These are phyloP conservation scores for Mirounga angustirostris DNA, from an alignment of 2,113 vertebrate species.

Conservation along the genomic window DNA sequence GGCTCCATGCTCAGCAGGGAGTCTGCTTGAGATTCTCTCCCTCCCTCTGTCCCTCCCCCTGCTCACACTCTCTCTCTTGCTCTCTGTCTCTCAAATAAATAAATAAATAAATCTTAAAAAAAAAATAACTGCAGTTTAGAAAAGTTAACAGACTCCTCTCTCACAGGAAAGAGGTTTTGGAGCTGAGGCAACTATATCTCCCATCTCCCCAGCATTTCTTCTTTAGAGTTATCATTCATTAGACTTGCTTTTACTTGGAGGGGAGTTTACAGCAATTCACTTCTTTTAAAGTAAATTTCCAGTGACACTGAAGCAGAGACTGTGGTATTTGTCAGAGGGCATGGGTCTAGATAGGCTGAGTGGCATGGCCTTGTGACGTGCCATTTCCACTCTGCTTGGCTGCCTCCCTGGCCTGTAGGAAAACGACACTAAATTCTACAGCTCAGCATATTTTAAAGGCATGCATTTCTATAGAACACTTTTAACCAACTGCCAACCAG, in stretches of 20 bases:
- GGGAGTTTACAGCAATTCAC: neutral
- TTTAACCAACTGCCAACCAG: neutral
- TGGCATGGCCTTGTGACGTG: fast-evolving
- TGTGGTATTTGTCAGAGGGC: neutral
- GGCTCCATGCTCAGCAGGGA: too few relatives aligned
- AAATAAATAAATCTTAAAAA: neutral
- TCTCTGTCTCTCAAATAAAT: neutral
- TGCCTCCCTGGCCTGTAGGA: neutral
- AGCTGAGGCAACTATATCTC: neutral
- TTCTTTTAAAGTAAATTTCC: neutral
- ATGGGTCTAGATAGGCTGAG: too few relatives aligned
- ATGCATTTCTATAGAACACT: fast-evolving
- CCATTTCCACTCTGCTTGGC: fast-evolving
- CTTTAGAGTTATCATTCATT: neutral
- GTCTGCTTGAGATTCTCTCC: too few relatives aligned
- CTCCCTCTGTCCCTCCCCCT: too few relatives aligned
- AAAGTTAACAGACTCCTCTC: neutral
- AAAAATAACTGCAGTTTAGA: neutral
- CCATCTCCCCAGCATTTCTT: neutral
- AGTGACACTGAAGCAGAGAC: neutral
- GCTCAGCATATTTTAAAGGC: neutral
- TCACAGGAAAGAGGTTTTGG: neutral
- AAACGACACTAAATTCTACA: neutral
- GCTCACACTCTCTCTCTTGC: too few relatives aligned
- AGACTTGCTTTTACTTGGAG: neutral